Evolutionary conservation across 2,888 invertebrate genomes (phyloP).

Genomic region (Drosophila siamana): DNA sequence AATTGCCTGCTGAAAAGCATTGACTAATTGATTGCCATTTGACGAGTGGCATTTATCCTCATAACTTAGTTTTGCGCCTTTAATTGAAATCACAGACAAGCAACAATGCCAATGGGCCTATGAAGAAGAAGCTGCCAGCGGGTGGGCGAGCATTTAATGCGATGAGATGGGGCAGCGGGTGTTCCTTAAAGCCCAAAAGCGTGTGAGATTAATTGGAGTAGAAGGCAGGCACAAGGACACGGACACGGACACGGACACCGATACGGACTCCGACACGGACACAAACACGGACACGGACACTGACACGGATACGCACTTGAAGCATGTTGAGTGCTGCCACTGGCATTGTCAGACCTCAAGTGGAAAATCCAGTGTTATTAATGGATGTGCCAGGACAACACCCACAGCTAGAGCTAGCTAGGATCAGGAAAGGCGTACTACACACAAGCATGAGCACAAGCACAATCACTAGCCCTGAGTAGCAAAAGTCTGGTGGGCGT

Average conservation of each 20-base stretch:
- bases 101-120: conserved; percentile 18
- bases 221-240: conserved; percentile 3
- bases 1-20: conserved; percentile 42
- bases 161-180: neutral
- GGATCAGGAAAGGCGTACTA: conserved; percentile 20
- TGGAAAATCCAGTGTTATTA: conserved; percentile 74
- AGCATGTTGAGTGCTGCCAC: conserved; percentile 34
- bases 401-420: neutral
- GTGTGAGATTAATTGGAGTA: conserved; percentile 50
- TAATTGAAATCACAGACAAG: conserved; percentile 75
- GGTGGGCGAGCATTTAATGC: too few species aligned
- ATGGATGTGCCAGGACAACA: conserved; percentile 49
- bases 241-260: neutral
- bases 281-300: conserved; percentile 11
- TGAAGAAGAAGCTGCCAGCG: neutral
- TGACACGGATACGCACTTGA: conserved; percentile 48
- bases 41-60: conserved; percentile 76
- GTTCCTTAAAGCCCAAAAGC: conserved; percentile 34
- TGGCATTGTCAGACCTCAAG: conserved; percentile 52
- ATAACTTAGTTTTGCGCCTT: conserved; percentile 63
- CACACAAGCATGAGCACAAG: neutral
- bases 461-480: too few species aligned
- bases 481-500: conserved; percentile 20
- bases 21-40: conserved; percentile 79
- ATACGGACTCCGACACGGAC: conserved; percentile 19